Percentiles rank a stretch among this genome's conserved stretches.
Evolutionary conservation across 2,113 vertebrate species (phyloP).

Genomic region (Xenus cinereus): DNA sequence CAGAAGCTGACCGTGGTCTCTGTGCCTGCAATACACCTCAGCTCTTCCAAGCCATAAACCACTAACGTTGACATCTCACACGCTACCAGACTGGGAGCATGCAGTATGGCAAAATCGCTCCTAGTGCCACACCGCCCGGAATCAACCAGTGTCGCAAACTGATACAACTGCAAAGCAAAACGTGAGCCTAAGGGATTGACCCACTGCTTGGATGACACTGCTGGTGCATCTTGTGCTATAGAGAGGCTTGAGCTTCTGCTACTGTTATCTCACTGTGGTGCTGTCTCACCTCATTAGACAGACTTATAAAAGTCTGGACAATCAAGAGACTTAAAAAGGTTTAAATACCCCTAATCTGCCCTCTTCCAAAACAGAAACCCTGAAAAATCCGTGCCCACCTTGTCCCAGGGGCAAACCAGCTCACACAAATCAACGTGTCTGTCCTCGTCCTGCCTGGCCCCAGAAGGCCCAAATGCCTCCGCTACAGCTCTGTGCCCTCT

Average conservation of each 20-base stretch:
- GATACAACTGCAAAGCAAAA: background rate
- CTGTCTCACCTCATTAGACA: background rate
- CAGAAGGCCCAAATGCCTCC: background rate
- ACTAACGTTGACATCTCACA: background rate
- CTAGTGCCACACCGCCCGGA: background rate
- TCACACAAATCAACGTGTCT: background rate
- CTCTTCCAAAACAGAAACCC: background rate
- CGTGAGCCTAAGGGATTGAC: background rate
- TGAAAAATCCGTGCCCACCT: background rate
- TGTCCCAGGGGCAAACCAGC: background rate
- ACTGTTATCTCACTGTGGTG: rapidly evolving
- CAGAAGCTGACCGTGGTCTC: background rate
- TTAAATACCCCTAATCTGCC: background rate
- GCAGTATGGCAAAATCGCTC: background rate
- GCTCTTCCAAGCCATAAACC: background rate
- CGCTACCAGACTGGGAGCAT: background rate
- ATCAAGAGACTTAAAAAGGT: background rate
- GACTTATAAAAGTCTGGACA: background rate
- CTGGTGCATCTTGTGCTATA: background rate
- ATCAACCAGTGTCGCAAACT: background rate
- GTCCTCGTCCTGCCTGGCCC: background rate
- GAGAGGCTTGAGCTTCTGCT: background rate
- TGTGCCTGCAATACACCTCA: background rate
- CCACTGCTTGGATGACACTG: background rate
- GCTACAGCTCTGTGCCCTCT: background rate